phyloP scores from a whole-genome alignment of 2,888 invertebrate genomes.

The Molorchus minor region DNA sequence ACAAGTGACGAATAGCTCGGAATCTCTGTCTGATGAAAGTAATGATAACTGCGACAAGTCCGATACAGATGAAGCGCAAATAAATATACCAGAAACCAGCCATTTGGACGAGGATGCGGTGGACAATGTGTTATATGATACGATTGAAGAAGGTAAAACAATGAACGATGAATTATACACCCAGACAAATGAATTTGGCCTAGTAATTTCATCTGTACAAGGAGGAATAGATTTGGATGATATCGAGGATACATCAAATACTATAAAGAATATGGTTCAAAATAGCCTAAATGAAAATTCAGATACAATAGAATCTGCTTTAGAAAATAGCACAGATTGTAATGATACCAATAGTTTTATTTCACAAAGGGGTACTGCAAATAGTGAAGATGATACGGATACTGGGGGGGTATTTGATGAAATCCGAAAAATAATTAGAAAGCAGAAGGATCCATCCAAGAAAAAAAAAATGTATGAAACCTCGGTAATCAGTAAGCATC shows the following conservation, averaged over 20 bases:
- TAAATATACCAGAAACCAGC: not conserved
- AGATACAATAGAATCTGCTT: not conserved
- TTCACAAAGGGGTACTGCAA: not conserved
- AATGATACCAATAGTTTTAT: not conserved
- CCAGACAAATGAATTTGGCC: conserved; percentile 39
- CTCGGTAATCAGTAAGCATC: not conserved
- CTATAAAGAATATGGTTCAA: not conserved
- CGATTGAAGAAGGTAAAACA: not conserved
- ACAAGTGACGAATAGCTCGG: conserved; percentile 23
- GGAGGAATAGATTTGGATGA: conserved; percentile 40
- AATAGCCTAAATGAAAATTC: conserved; percentile 17
- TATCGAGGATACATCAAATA: conserved; percentile 12
- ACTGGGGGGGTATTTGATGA: conserved; percentile 38
- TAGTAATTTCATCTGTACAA: conserved; percentile 41
- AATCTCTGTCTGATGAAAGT: not conserved
- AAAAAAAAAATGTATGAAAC: conserved; percentile 11
- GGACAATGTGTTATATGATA: not conserved
- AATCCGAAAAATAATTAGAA: conserved; percentile 46
- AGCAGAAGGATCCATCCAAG: conserved; percentile 26
- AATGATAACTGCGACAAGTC: not conserved
- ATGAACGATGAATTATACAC: conserved; percentile 24
- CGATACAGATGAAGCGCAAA: not conserved
- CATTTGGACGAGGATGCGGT: not conserved
- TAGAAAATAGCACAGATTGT: conserved; percentile 1
- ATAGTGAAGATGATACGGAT: conserved; percentile 26